Evolutionary conservation across 2,888 invertebrate species (phyloP).

Genomic region (Lasioglossum oenotherae): DNA sequence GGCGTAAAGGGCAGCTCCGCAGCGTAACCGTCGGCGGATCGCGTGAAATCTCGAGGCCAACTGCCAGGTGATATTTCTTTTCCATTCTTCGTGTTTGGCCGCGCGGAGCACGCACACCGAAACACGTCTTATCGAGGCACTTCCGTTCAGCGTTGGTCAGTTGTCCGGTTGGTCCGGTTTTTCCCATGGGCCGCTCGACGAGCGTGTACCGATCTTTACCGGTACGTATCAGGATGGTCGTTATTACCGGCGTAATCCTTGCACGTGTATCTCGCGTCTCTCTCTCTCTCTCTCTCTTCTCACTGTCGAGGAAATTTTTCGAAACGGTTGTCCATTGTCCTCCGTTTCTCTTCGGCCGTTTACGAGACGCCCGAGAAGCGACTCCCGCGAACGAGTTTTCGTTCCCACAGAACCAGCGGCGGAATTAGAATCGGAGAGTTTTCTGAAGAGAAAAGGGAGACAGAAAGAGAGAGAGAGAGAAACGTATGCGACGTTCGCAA

Average conservation of each 20-base stretch:
- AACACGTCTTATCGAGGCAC: conserved; percentile 53
- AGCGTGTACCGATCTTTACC: conserved; percentile 16
- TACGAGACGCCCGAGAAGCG: conserved; percentile 14
- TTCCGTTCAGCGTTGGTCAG: conserved; percentile 72
- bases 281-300: background rate
- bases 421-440: conserved; percentile 11
- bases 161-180: conserved; percentile 80
- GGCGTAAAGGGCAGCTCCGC: background rate
- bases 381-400: conserved; percentile 83
- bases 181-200: conserved; percentile 73
- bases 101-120: conserved; percentile 21
- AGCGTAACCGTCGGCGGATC: conserved; percentile 43
- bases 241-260: conserved; percentile 31
- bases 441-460: conserved; percentile 22
- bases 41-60: conserved; percentile 59
- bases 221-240: conserved; percentile 37
- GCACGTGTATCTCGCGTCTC: background rate
- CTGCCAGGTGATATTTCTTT: conserved; percentile 63
- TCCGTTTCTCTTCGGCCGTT: conserved; percentile 4
- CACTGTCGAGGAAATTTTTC: conserved; percentile 30
- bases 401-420: conserved; percentile 80
- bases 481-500: conserved; percentile 12
- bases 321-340: conserved; percentile 57
- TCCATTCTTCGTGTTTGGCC: conserved; percentile 50
- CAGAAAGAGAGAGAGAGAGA: conserved; percentile 35